A percentile compares a stretch with the other conserved stretches of the same genome.
Conservation (phyloP, 1,140 invertebrate genomes). For the Drosophila bipectinata region DNA sequence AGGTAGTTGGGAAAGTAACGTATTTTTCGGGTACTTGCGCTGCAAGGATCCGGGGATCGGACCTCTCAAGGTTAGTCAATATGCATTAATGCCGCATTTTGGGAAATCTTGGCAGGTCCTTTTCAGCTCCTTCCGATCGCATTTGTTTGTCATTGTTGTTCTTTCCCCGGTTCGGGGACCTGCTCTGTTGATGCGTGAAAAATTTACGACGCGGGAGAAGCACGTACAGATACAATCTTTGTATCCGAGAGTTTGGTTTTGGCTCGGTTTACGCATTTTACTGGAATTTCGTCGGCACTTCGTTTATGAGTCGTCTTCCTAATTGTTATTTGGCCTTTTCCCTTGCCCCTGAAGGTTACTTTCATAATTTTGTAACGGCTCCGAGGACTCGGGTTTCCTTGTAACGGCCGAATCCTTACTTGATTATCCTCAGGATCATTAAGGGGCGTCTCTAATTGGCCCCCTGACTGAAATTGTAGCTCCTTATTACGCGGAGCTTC, state of each 20-base stretch:
- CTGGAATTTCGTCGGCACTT: conserved; percentile 71
- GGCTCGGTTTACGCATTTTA: conserved; percentile 57
- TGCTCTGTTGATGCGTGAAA: conserved; percentile 66
- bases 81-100: conserved; percentile 75
- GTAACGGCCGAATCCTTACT: conserved; percentile 44
- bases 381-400: conserved; percentile 21
- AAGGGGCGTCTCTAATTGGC: conserved; percentile 28
- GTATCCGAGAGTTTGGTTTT: conserved; percentile 39
- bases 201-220: conserved; percentile 63
- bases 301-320: conserved; percentile 53
- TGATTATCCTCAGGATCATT: conserved; percentile 15
- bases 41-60: conserved; percentile 6
- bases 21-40: conserved; percentile 59
- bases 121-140: conserved; percentile 46
- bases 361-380: conserved; percentile 52
- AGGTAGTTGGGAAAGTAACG: conserved; percentile 63
- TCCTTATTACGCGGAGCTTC: conserved; percentile 29
- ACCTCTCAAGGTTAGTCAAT: conserved; percentile 75
- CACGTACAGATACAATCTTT: conserved; percentile 34
- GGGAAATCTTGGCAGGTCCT: conserved; percentile 71
- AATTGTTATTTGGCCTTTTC: conserved; percentile 65
- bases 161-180: conserved; percentile 47
- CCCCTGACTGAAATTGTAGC: conserved; percentile 1
- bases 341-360: conserved; percentile 28
- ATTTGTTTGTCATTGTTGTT: conserved; percentile 79